Evolutionary conservation across 2,113 vertebrate genomes (phyloP).

Genomic region (Spea bombifrons): DNA sequence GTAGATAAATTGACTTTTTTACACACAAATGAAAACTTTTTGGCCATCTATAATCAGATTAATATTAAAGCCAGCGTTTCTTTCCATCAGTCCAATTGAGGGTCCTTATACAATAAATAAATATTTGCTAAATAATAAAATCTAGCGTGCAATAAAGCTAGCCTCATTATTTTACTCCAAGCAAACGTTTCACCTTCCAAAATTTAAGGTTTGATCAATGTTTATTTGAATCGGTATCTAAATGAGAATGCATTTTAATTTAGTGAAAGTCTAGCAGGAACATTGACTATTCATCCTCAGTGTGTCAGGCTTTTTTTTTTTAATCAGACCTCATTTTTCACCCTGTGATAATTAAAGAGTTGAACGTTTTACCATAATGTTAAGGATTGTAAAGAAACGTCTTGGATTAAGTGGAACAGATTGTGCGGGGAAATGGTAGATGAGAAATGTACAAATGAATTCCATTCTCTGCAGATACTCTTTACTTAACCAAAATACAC

Average conservation of each 20-base stretch:
- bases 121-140: no score
- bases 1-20: no score
- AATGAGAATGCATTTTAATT: slow-evolving; percentile 44
- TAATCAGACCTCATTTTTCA: slow-evolving; percentile 40
- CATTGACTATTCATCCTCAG: slow-evolving; percentile 38
- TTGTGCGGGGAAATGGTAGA: slow-evolving; percentile 27
- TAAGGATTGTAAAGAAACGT: slow-evolving; percentile 36
- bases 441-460: slow-evolving; percentile 33
- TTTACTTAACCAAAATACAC: slow-evolving; percentile 1
- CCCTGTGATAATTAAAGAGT: slow-evolving; percentile 40
- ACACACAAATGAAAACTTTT: no score
- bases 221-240: slow-evolving; percentile 36
- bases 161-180: neutral
- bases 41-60: no score
- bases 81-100: no score
- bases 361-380: slow-evolving; percentile 35
- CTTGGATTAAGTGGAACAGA: slow-evolving; percentile 33
- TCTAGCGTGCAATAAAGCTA: neutral
- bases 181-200: slow-evolving; percentile 8
- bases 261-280: slow-evolving; percentile 29
- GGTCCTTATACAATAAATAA: no score
- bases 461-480: slow-evolving; percentile 6
- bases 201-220: slow-evolving; percentile 28
- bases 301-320: slow-evolving; percentile 30
- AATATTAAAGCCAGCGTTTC: no score